Conservation (phyloP, 2,797 vertebrate species). For the Microhierax caerulescens region DNA sequence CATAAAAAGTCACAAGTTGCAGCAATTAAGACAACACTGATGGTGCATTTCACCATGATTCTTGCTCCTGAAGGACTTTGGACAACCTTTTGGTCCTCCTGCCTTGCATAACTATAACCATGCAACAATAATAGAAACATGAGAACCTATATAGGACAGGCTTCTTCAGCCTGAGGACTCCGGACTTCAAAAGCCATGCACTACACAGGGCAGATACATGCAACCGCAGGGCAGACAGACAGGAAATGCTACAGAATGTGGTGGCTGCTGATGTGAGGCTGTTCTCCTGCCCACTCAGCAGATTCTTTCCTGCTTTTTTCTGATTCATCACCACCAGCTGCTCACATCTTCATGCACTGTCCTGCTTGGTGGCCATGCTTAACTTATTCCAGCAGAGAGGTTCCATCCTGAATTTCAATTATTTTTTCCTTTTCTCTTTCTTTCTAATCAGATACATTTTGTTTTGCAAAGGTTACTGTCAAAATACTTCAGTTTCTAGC, state of each 20-base stretch:
- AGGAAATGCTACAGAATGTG: neutral
- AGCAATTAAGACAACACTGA: neutral
- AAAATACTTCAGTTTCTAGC: neutral
- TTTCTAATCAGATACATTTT: neutral
- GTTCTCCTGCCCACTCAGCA: neutral
- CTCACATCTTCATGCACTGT: neutral
- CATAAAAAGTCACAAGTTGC: neutral
- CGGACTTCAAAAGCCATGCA: fast-evolving
- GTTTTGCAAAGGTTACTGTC: neutral
- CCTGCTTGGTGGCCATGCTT: neutral
- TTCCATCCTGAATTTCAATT: neutral
- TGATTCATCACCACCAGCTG: neutral
- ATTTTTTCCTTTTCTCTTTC: neutral
- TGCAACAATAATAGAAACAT: neutral
- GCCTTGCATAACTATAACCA: neutral
- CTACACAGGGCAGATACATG: too few species aligned
- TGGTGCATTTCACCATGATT: neutral
- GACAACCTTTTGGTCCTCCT: neutral
- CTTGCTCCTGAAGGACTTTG: neutral
- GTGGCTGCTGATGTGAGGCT: neutral
- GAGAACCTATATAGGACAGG: neutral
- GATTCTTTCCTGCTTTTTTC: neutral
- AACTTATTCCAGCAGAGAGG: neutral
- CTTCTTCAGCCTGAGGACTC: neutral
- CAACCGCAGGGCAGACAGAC: neutral